A percentile compares a stretch with the other conserved stretches of the same genome.
These are phyloP conservation scores for Melipona beecheii DNA, from an alignment of 2,888 invertebrate genomes.

Conservation along the genomic window DNA sequence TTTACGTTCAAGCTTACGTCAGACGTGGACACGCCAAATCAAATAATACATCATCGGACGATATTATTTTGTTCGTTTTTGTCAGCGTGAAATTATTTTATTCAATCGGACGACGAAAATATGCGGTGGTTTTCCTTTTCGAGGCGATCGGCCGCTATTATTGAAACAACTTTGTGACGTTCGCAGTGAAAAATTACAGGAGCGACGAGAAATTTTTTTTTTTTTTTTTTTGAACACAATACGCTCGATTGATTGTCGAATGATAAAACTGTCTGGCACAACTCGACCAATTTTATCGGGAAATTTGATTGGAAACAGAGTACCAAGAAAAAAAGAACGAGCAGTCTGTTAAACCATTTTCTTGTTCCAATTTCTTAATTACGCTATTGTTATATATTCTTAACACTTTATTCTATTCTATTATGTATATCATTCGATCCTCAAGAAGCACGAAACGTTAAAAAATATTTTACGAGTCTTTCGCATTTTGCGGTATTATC, in stretches of 20 bases:
- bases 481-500: background rate
- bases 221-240: background rate
- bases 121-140: background rate
- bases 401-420: too few relatives aligned
- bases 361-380: too few relatives aligned
- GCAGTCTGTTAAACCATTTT: background rate
- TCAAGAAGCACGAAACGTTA: background rate
- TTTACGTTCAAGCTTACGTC: conserved; percentile 51
- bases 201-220: background rate
- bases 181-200: background rate
- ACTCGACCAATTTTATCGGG: background rate
- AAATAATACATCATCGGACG: conserved; percentile 61
- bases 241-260: background rate
- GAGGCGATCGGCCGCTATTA: background rate
- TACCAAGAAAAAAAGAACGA: background rate
- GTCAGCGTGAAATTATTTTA: conserved; percentile 44
- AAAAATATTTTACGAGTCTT: background rate
- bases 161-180: background rate
- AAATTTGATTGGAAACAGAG: background rate
- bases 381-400: too few relatives aligned
- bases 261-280: too few relatives aligned
- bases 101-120: conserved; percentile 31
- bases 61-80: conserved; percentile 33
- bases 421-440: too few relatives aligned
- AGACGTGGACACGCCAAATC: conserved; percentile 46